phyloP scores from a whole-genome alignment of 2,888 invertebrate genomes.

The Andrena trimmerana region DNA sequence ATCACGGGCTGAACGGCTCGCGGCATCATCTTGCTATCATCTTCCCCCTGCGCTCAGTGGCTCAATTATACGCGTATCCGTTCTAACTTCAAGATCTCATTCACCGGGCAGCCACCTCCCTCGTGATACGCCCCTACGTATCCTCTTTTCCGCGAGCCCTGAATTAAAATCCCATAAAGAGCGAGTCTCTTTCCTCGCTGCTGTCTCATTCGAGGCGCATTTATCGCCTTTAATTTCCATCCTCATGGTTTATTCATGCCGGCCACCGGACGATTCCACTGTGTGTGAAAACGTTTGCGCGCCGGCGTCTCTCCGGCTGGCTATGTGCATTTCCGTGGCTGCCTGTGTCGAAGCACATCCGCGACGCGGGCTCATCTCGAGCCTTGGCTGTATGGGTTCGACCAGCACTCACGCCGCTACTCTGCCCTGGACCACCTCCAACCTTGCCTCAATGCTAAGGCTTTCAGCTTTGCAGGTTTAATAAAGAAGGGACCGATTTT shows the following conservation, averaged over 20 bases:
- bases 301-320: not conserved
- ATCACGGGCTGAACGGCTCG: constrained; percentile 28
- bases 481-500: not conserved
- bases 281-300: constrained; percentile 55
- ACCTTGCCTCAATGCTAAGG: constrained; percentile 9
- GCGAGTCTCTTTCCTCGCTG: constrained; percentile 71
- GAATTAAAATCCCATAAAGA: constrained; percentile 83
- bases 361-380: constrained; percentile 54
- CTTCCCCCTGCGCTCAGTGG: not conserved
- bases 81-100: constrained; percentile 34
- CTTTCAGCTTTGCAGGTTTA: not conserved
- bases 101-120: constrained; percentile 11
- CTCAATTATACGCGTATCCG: constrained; percentile 48
- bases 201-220: constrained; percentile 80
- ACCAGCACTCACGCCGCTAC: constrained; percentile 23
- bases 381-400: constrained; percentile 44
- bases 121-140: constrained; percentile 50
- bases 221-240: constrained; percentile 84
- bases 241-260: constrained; percentile 83
- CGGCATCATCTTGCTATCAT: constrained; percentile 2
- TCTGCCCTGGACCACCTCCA: constrained; percentile 32
- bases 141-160: constrained; percentile 64
- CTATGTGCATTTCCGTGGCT: not conserved
- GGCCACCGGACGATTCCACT: constrained; percentile 65
- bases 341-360: constrained; percentile 33